Conservation (phyloP, 1,140 invertebrate genomes). For the Euborellia annulipes region DNA sequence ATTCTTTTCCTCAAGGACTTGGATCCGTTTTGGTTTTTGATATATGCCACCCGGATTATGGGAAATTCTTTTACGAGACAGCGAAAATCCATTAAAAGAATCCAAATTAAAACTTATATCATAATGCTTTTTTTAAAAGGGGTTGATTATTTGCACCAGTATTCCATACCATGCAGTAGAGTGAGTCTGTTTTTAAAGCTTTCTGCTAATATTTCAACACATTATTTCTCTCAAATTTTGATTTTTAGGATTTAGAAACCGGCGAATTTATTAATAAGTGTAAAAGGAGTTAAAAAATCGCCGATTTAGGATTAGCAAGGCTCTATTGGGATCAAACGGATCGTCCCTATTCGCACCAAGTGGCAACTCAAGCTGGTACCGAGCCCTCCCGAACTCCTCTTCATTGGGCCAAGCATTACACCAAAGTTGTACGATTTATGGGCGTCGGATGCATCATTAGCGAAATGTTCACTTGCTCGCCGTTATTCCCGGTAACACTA, state of each 20-base stretch:
- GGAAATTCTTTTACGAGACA: constrained; percentile 69
- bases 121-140: constrained; percentile 87
- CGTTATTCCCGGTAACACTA: constrained; percentile 66
- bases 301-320: constrained; percentile 83
- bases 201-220: too few species aligned
- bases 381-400: constrained; percentile 89
- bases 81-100: constrained; percentile 49
- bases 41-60: constrained; percentile 83
- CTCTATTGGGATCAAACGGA: constrained; percentile 49
- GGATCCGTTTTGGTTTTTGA: constrained; percentile 86
- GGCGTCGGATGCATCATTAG: constrained; percentile 88
- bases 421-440: constrained; percentile 78
- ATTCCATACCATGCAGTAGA: constrained; percentile 90
- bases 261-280: constrained; percentile 83
- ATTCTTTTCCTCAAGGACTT: constrained; percentile 78
- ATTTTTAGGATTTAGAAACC: constrained; percentile 80
- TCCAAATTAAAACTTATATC: constrained; percentile 75
- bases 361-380: constrained; percentile 80
- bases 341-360: constrained; percentile 69
- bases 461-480: constrained; percentile 79
- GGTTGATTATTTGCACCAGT: constrained; percentile 72
- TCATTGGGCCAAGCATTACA: constrained; percentile 81
- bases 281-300: constrained; percentile 75
- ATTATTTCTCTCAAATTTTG: constrained; percentile 1
- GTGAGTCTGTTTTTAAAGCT: constrained; percentile 40